Percentiles rank a stretch among this genome's conserved stretches.
Conservation (phyloP, 2,888 invertebrate species). For the Campoplex nolae region DNA sequence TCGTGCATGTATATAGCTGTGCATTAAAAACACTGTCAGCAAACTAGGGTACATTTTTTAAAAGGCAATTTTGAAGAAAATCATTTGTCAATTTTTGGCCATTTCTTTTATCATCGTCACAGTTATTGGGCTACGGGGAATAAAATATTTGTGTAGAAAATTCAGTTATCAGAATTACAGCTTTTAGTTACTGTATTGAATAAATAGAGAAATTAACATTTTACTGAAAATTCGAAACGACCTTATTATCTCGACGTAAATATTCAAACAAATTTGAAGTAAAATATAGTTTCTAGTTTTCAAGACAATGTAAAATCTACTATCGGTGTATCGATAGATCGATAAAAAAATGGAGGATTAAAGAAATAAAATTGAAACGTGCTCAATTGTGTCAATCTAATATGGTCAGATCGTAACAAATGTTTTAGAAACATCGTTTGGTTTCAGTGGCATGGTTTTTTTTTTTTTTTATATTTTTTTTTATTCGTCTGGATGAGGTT, state of each 20-base stretch:
- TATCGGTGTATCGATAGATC: neutral
- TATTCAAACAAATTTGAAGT: too few relatives aligned
- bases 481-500: neutral
- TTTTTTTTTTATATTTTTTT: neutral
- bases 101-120: neutral
- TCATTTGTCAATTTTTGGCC: neutral
- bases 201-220: too few relatives aligned
- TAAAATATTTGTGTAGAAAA: neutral
- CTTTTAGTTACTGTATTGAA: too few relatives aligned
- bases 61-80: neutral
- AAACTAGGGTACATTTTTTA: neutral
- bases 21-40: conserved; percentile 15
- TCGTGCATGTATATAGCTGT: neutral
- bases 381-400: neutral
- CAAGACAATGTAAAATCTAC: neutral
- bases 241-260: neutral
- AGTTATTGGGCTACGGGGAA: neutral
- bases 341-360: neutral
- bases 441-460: neutral
- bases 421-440: neutral
- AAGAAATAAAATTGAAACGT: neutral
- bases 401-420: neutral
- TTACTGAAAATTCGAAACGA: neutral
- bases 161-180: too few relatives aligned
- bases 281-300: neutral